These are phyloP conservation scores for Brachionus manjavacas DNA, from an alignment of 1,140 invertebrate genomes.

Conservation along the genomic window DNA sequence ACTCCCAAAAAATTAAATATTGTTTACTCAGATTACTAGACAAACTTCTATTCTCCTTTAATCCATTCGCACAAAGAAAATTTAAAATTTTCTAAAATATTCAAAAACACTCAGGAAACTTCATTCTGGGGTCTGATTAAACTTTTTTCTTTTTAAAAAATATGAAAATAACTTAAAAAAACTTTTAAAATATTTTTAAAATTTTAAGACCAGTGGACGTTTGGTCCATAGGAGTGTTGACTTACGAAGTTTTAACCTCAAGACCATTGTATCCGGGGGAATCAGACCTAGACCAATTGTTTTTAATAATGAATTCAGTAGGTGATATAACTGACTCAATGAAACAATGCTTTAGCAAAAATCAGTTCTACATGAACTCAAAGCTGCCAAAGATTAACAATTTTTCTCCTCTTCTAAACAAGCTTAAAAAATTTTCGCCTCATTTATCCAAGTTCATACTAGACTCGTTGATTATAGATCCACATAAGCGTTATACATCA, in stretches of 20 bases:
- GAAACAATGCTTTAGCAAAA: slow-evolving; percentile 30
- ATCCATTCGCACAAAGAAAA: too few species aligned
- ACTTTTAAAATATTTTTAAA: not conserved
- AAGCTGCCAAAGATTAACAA: slow-evolving; percentile 28
- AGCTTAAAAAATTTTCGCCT: slow-evolving; percentile 24
- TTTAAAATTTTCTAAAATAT: too few species aligned
- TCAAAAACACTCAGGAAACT: too few species aligned
- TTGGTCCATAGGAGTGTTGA: slow-evolving; percentile 57
- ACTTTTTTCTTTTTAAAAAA: not conserved
- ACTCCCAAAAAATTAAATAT: too few species aligned
- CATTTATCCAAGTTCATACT: slow-evolving; percentile 6
- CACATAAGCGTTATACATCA: slow-evolving; percentile 15
- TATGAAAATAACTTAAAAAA: not conserved
- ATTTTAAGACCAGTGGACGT: slow-evolving; percentile 56
- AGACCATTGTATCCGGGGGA: slow-evolving; percentile 57
- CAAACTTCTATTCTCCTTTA: too few species aligned
- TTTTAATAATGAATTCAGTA: slow-evolving; percentile 57
- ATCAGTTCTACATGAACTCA: slow-evolving; percentile 30
- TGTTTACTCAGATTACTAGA: too few species aligned
- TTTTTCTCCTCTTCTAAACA: slow-evolving; percentile 25
- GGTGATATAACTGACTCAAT: slow-evolving; percentile 45
- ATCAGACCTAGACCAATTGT: slow-evolving; percentile 58
- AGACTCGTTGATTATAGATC: slow-evolving; percentile 27
- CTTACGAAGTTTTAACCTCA: slow-evolving; percentile 56
- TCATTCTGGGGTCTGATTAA: not conserved